Evolutionary conservation across 2,113 vertebrate genomes (phyloP).

Genomic region (Acinonyx jubatus): DNA sequence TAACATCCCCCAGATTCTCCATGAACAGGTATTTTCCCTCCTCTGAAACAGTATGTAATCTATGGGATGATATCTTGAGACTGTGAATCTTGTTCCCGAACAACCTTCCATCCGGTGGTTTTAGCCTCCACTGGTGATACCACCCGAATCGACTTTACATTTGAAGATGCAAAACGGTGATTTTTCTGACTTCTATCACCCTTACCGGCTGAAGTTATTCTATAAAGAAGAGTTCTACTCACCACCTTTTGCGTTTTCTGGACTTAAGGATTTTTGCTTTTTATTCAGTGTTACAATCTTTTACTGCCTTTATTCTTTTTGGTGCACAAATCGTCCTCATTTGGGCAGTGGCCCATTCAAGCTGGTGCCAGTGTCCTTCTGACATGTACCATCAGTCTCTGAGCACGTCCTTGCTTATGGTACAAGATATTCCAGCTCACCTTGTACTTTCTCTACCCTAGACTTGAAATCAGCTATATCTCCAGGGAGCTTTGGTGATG

Average conservation of each 20-base stretch:
- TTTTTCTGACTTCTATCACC: not conserved
- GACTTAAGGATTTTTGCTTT: not conserved
- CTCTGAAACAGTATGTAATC: not conserved
- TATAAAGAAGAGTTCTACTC: not conserved
- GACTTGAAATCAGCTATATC: constrained; percentile 6
- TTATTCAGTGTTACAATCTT: not conserved
- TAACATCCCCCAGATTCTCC: not conserved
- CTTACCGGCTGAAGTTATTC: not conserved
- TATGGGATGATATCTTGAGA: not conserved
- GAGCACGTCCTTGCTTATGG: not conserved
- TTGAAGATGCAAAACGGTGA: not conserved
- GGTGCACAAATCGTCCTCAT: not conserved
- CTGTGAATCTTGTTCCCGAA: not conserved
- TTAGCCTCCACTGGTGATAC: too few species aligned
- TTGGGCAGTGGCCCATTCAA: not conserved
- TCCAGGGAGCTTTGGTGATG: not conserved
- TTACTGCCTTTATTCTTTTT: not conserved
- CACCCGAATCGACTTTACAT: not conserved
- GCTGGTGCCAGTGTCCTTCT: not conserved
- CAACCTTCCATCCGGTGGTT: not conserved
- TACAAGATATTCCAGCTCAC: not conserved
- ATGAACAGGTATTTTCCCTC: not conserved
- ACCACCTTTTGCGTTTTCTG: not conserved
- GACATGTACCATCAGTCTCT: not conserved
- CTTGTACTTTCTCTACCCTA: not conserved